Conservation (phyloP, 2,113 vertebrate genomes). For the Strix aluco region DNA sequence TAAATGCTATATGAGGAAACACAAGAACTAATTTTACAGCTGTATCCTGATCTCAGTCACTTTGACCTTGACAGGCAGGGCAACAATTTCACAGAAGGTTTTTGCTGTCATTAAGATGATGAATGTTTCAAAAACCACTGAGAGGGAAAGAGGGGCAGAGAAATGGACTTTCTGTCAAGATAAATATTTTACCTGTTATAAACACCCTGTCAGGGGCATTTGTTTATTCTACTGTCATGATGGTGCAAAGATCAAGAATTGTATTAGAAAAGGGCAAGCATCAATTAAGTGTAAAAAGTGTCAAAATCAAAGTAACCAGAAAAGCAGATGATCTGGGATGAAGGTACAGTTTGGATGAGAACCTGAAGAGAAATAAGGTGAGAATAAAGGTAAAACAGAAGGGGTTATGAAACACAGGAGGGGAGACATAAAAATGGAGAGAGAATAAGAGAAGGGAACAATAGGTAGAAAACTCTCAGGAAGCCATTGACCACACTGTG, state of each 20-base stretch:
- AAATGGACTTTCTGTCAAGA: not conserved
- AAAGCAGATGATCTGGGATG: not conserved
- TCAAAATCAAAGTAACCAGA: not conserved
- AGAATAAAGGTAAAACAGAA: not conserved
- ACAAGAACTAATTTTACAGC: constrained; percentile 7
- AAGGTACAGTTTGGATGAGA: not conserved
- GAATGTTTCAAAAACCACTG: not conserved
- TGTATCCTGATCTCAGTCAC: not conserved
- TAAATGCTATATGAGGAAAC: not conserved
- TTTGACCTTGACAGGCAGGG: not conserved
- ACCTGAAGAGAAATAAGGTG: not conserved
- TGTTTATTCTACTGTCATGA: not conserved
- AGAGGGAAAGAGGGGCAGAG: not conserved
- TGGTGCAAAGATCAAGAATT: not conserved
- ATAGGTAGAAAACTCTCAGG: not conserved
- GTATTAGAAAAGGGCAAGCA: not conserved
- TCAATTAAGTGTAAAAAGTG: not conserved
- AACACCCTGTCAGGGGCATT: not conserved
- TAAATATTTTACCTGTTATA: not conserved
- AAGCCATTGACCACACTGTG: not conserved
- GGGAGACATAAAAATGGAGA: not conserved
- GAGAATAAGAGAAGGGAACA: not conserved
- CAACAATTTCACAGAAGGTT: not conserved
- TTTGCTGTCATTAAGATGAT: not conserved
- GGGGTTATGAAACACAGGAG: not conserved